Percentiles rank a stretch among this genome's conserved stretches.
Conservation (phyloP, 2,888 invertebrate genomes). For the Selenia dentaria region DNA sequence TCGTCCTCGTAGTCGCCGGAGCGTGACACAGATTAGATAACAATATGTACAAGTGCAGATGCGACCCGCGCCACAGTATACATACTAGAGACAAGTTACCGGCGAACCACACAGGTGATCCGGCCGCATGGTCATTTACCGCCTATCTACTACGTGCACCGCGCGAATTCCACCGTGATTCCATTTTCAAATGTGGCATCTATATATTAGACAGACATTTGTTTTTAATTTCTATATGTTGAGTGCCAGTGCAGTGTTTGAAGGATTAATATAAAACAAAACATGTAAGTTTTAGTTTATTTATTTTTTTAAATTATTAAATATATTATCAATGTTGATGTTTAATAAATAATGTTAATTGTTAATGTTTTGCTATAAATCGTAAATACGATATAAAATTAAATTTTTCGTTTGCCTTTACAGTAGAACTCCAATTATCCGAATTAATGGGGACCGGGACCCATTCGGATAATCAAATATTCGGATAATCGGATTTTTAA, state of each 20-base stretch:
- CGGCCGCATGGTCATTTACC: slow-evolving; percentile 66
- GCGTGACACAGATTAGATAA: slow-evolving; percentile 1
- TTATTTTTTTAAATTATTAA: slow-evolving; percentile 4
- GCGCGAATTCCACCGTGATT: slow-evolving; percentile 43
- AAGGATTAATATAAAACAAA: slow-evolving; percentile 24
- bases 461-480: too few relatives aligned
- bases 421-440: too few relatives aligned
- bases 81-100: neutral
- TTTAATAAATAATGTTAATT: too few relatives aligned
- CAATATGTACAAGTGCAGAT: slow-evolving; percentile 25
- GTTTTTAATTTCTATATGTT: slow-evolving; percentile 28
- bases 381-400: too few relatives aligned
- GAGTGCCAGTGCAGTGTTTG: slow-evolving; percentile 32
- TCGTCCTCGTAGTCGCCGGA: slow-evolving; percentile 17
- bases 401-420: too few relatives aligned
- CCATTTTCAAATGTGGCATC: slow-evolving; percentile 33
- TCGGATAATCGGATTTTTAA: too few relatives aligned
- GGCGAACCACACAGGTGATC: slow-evolving; percentile 49
- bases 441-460: too few relatives aligned
- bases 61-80: slow-evolving; percentile 17
- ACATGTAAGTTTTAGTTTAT: slow-evolving; percentile 25
- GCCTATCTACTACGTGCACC: slow-evolving; percentile 61
- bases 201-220: slow-evolving; percentile 11
- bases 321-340: too few relatives aligned
- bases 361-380: too few relatives aligned